Evolutionary conservation across 1,140 invertebrate genomes (phyloP).

Genomic region (Caerostris darwini): DNA sequence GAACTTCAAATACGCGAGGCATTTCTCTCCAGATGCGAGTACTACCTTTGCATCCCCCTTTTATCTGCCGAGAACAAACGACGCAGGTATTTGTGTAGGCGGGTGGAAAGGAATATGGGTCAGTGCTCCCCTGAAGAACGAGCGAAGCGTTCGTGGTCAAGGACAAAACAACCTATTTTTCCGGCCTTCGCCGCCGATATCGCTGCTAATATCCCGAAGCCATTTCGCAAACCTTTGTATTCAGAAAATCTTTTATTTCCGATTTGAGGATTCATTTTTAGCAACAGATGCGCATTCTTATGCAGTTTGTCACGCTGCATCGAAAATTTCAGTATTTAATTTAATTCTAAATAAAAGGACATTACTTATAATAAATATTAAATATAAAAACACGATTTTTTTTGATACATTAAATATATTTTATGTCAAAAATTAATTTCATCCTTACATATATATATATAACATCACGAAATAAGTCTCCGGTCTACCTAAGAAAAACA

Average conservation of each 20-base stretch:
- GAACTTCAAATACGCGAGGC: background rate
- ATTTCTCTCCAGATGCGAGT: background rate
- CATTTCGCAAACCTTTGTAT: background rate
- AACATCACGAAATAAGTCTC: no score
- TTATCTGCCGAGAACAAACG: background rate
- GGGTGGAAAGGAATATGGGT: slow-evolving; percentile 57
- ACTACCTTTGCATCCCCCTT: background rate
- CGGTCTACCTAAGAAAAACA: no score
- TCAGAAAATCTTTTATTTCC: background rate
- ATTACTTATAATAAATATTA: no score
- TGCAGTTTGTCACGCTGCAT: no score
- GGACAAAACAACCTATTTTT: slow-evolving; percentile 57
- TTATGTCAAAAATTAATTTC: no score
- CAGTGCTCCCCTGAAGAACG: slow-evolving; percentile 52
- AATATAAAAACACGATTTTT: no score
- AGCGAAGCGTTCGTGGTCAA: slow-evolving; percentile 61
- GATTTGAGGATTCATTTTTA: background rate
- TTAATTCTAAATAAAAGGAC: no score
- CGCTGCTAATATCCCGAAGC: background rate
- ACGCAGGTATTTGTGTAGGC: slow-evolving; percentile 47
- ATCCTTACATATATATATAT: no score
- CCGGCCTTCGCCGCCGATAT: no score
- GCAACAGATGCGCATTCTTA: no score
- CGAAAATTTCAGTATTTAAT: no score
- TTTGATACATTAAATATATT: no score